Conservation (phyloP, 1,140 invertebrate species). For the Berghia stephanieae region DNA sequence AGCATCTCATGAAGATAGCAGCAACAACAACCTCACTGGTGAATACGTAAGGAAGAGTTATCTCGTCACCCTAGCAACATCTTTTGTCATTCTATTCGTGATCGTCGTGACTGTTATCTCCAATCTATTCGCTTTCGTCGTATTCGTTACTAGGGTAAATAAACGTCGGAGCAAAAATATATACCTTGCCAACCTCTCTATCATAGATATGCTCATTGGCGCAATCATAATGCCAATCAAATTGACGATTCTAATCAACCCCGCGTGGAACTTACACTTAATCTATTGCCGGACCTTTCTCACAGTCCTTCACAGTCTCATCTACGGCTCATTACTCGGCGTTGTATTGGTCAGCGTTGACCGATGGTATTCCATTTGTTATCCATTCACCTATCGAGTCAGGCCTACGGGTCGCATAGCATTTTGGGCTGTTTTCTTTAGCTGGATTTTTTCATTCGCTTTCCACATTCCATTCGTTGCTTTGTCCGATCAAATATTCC, state of each 20-base stretch:
- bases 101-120: slow-evolving; percentile 44
- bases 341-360: slow-evolving; percentile 55
- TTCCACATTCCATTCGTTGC: slow-evolving; percentile 48
- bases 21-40: too few relatives aligned
- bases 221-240: slow-evolving; percentile 45
- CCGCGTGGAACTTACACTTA: slow-evolving; percentile 41
- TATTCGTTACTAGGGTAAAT: slow-evolving; percentile 44
- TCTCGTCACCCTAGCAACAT: too few relatives aligned
- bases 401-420: slow-evolving; percentile 48
- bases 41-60: too few relatives aligned
- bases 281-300: slow-evolving; percentile 44
- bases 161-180: slow-evolving; percentile 50
- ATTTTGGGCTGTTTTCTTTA: slow-evolving; percentile 38
- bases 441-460: slow-evolving; percentile 46
- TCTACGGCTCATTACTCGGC: slow-evolving; percentile 50
- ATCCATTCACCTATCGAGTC: slow-evolving; percentile 55
- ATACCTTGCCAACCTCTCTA: slow-evolving; percentile 53
- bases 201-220: slow-evolving; percentile 52
- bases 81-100: too few relatives aligned
- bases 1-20: too few relatives aligned
- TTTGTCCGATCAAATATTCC: slow-evolving; percentile 41
- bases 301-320: slow-evolving; percentile 46
- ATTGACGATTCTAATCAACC: slow-evolving; percentile 40
- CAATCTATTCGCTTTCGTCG: slow-evolving; percentile 47
- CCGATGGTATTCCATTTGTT: slow-evolving; percentile 56